These are phyloP conservation scores for Aelia acuminata DNA, from an alignment of 2,888 invertebrate genomes.

Conservation along the genomic window DNA sequence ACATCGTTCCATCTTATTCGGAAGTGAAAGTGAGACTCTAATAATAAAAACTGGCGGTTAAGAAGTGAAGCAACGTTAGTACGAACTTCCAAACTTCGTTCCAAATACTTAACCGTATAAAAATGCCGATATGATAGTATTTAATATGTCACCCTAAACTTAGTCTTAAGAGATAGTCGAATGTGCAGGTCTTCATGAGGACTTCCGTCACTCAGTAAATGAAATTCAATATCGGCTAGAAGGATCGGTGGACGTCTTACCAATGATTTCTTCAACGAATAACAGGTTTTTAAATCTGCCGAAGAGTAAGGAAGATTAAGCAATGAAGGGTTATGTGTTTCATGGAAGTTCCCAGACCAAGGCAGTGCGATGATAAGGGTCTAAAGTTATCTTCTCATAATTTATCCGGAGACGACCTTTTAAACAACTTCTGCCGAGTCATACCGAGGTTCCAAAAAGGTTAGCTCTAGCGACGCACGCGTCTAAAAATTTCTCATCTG, in stretches of 20 bases:
- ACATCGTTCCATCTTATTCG: neutral
- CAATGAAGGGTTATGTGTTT: neutral
- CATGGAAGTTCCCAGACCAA: neutral
- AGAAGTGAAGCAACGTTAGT: no score
- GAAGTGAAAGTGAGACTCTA: neutral
- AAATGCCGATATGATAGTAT: no score
- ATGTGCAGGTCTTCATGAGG: no score
- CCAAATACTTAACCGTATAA: no score
- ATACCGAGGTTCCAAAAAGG: neutral
- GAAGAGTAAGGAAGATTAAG: neutral
- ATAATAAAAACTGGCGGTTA: no score
- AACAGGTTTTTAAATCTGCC: neutral
- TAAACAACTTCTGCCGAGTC: conserved; percentile 17
- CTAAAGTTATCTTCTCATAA: conserved; percentile 25
- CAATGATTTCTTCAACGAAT: no score
- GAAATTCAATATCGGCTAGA: no score
- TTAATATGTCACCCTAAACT: no score
- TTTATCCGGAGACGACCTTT: conserved; percentile 20
- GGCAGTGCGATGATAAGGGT: neutral
- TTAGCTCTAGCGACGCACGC: conserved; percentile 5
- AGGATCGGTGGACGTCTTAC: no score
- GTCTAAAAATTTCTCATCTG: conserved; percentile 38
- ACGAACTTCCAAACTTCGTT: no score
- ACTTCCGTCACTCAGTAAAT: no score
- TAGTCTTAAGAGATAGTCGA: no score